A percentile compares a stretch with the other conserved stretches of the same genome.
Conservation (phyloP, 2,113 vertebrate species). For the Chelonoidis abingdonii region DNA sequence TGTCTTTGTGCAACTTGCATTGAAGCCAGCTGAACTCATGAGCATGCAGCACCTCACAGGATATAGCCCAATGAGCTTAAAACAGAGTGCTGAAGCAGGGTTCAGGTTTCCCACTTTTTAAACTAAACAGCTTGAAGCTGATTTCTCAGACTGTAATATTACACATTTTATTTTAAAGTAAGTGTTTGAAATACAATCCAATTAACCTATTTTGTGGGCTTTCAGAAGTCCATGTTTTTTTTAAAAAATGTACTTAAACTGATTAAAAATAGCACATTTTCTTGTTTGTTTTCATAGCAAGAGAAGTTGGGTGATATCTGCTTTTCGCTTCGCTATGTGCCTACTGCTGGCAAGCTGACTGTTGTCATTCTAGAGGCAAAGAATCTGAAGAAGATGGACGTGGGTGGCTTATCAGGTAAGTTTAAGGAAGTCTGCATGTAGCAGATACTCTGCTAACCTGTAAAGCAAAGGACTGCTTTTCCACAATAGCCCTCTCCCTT, state of each 20-base stretch:
- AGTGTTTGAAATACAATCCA: background rate
- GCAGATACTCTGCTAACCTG: background rate
- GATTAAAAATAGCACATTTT: background rate
- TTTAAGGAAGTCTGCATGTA: conserved; percentile 32
- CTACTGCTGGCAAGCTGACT: conserved; percentile 97
- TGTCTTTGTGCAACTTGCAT: background rate
- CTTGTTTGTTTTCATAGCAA: conserved; percentile 86
- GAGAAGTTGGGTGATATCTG: conserved; percentile 99
- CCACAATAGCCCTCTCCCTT: background rate
- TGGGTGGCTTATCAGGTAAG: conserved; percentile 96
- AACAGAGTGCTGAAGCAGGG: background rate
- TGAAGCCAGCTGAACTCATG: background rate
- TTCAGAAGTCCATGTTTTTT: background rate
- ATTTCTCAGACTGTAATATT: conserved; percentile 5
- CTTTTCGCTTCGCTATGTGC: conserved; percentile 98
- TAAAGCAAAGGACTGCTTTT: conserved; percentile 21
- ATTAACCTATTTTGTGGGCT: background rate
- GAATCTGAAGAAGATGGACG: conserved; percentile 99
- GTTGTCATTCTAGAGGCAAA: conserved; percentile 98
- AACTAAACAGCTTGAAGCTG: background rate
- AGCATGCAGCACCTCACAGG: background rate
- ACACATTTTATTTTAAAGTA: conserved; percentile 5
- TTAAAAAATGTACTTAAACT: background rate
- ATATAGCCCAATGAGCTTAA: background rate
- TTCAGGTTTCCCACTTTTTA: conserved; percentile 1